These are phyloP conservation scores for Apantesis nais DNA, from an alignment of 2,888 invertebrate genomes.

Conservation along the genomic window DNA sequence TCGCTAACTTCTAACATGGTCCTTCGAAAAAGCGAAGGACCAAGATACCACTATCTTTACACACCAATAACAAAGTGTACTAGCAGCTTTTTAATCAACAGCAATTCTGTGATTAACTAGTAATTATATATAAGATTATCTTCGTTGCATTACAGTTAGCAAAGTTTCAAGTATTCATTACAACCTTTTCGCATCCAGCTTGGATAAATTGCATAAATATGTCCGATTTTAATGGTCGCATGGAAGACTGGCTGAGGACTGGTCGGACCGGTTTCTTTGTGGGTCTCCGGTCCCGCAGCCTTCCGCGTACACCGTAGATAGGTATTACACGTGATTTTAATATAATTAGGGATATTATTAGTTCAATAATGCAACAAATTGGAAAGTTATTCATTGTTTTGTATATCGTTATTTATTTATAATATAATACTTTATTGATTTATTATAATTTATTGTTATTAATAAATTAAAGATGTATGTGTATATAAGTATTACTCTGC, in stretches of 20 bases:
- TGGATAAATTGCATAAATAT: conserved; percentile 15
- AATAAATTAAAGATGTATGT: not conserved
- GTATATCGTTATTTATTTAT: not conserved
- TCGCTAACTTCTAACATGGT: not conserved
- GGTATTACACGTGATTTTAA: conserved; percentile 13
- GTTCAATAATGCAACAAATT: conserved; percentile 17
- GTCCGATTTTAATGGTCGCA: conserved; percentile 27
- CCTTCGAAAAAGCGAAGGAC: not conserved
- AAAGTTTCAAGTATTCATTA: not conserved
- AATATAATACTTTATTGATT: no score
- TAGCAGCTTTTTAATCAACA: not conserved
- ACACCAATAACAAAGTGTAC: not conserved
- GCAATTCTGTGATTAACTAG: not conserved
- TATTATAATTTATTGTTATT: no score
- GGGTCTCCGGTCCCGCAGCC: conserved; percentile 31
- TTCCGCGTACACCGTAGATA: conserved; percentile 36
- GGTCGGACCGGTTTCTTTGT: conserved; percentile 43
- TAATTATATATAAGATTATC: not conserved
- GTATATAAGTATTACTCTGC: not conserved
- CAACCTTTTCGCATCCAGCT: conserved; percentile 5
- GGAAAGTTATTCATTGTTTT: not conserved
- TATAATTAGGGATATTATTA: conserved; percentile 13
- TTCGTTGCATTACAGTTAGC: not conserved
- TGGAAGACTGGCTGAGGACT: conserved; percentile 26
- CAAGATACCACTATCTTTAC: not conserved